Evolutionary conservation across 2,113 vertebrate species (phyloP), one percentile per base, ranked within the genome.

Genomic region (Micronycteris hirsuta): DNA sequence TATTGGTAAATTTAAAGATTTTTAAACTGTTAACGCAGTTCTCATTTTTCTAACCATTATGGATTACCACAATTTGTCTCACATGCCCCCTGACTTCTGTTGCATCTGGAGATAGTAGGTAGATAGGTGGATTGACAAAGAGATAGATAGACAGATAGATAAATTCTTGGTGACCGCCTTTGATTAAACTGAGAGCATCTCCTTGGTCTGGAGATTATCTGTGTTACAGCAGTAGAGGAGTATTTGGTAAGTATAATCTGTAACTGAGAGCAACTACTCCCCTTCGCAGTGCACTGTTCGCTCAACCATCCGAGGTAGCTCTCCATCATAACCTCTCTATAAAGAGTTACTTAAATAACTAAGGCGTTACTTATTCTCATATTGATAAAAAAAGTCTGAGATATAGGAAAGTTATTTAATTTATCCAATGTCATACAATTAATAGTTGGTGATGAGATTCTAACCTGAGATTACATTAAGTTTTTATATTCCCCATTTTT

Each of bases 221-320:
- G 63, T 20, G 43, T 33, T 33, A 33, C 4, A 67, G 16, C 28
- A 36, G 4, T 33, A 15, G 22, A 24, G 3, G 2, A 61, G 10
- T 28, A 82, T 43, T 47, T 77, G 6, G 26, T 58, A 22, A 92
- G 38, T n/a, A 58, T 24, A 52, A 14, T 68, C 41, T 49, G 22
- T 58, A 68, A 9, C 14, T 54, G 70, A 87, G 31, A 78, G 3
- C 24, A 74, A 14, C 45, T 52, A 3, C 0, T 68, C 4, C 85
- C 13, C 2, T 22, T 7, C 20, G 4, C 5, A n/a, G 26, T 31
- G 8, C 5, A 52, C 2, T 10, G 65, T 52, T 70, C 24, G 3
- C 9, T 22, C 3, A 71, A n/a, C 16, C 19, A 38, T 43, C 3
- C 19, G 41, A 7, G 38, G 9, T 0, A 1, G 5, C 4, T 45